Evolutionary conservation across 2,113 vertebrate genomes (phyloP).

Genomic region (Eulemur rufifrons): DNA sequence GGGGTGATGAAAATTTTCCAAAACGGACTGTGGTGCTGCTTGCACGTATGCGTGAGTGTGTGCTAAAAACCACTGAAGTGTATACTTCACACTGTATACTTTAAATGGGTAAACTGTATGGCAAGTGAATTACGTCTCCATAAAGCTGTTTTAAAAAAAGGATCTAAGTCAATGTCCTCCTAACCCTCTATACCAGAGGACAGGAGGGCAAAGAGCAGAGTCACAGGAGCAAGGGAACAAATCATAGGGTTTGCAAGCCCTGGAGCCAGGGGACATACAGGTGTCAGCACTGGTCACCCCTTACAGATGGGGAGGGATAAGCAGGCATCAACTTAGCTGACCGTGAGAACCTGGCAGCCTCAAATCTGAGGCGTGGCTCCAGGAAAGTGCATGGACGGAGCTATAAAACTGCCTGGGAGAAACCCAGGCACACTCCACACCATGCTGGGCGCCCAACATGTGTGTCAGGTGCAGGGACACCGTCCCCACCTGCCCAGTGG

Average conservation of each 20-base stretch:
- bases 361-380: rapidly evolving
- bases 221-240: background rate
- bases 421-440: background rate
- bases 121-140: background rate
- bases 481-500: background rate
- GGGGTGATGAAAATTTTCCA: background rate
- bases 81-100: too few relatives aligned
- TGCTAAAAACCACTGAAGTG: background rate
- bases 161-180: background rate
- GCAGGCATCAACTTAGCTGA: too few relatives aligned
- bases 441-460: rapidly evolving
- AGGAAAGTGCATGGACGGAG: background rate
- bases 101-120: background rate
- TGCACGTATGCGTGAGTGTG: background rate
- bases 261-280: background rate
- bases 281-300: background rate
- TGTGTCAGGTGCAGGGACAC: background rate
- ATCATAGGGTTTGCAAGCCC: rapidly evolving
- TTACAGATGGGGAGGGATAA: background rate
- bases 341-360: background rate
- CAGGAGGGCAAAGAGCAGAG: background rate
- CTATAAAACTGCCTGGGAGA: background rate
- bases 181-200: background rate
- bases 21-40: rapidly evolving
- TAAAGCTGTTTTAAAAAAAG: background rate